These are phyloP conservation scores for Labrus mixtus DNA, from an alignment of 2,113 vertebrate species.

Conservation along the genomic window DNA sequence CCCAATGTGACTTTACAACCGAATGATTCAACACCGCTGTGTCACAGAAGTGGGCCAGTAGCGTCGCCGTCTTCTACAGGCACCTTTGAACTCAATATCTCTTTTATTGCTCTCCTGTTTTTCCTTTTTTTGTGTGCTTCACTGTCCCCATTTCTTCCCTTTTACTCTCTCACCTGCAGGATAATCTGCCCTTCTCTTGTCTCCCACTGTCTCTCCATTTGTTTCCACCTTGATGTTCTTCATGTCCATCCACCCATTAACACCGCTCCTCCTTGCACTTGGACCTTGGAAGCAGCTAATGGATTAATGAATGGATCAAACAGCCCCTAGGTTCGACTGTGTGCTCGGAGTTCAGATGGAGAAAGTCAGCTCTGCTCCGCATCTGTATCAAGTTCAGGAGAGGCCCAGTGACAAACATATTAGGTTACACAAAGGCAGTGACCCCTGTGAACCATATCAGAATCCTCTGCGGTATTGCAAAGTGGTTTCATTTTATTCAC, in stretches of 20 bases:
- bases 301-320: slow-evolving; percentile 44
- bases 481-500: not conserved
- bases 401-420: slow-evolving; percentile 1
- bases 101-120: slow-evolving; percentile 7
- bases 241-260: not conserved
- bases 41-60: slow-evolving; percentile 53
- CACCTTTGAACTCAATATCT: slow-evolving; percentile 53
- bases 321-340: not conserved
- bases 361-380: slow-evolving; percentile 35
- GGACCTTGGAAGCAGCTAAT: slow-evolving; percentile 8
- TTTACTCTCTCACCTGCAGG: not conserved
- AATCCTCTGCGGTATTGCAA: not conserved
- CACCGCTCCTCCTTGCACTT: slow-evolving; percentile 7
- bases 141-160: slow-evolving; percentile 13
- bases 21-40: slow-evolving; percentile 37
- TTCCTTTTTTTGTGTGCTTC: slow-evolving; percentile 1
- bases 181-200: slow-evolving; percentile 7
- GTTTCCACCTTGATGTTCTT: not conserved
- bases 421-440: not conserved
- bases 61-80: slow-evolving; percentile 25
- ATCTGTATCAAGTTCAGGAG: slow-evolving; percentile 19
- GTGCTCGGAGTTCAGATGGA: slow-evolving; percentile 5
- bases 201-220: not conserved
- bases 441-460: not conserved
- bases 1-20: slow-evolving; percentile 62